Conservation (phyloP, 2,113 vertebrate genomes). For the Camelus dromedarius region DNA sequence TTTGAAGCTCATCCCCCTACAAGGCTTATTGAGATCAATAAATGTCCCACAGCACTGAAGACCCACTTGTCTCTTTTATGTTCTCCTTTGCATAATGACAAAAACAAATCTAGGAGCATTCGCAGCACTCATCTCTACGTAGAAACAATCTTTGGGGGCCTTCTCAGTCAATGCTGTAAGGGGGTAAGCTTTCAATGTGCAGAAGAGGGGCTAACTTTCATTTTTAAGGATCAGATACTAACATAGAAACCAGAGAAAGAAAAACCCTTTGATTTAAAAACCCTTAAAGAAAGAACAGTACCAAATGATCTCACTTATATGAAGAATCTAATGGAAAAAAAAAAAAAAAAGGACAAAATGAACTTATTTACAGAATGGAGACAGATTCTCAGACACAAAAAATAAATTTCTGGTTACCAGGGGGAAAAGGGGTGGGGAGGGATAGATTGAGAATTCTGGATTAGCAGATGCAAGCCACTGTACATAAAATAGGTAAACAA, state of each 20-base stretch:
- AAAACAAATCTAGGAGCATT: constrained; percentile 65
- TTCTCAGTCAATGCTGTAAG: not conserved
- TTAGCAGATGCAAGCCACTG: no score
- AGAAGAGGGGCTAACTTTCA: not conserved
- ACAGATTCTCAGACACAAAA: no score
- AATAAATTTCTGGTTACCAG: no score
- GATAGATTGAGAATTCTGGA: no score
- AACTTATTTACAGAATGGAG: no score
- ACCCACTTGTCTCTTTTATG: constrained; percentile 60
- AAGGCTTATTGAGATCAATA: constrained; percentile 73
- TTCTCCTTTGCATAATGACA: constrained; percentile 67
- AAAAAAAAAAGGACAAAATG: no score
- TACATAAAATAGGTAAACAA: no score
- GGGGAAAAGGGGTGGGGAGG: no score
- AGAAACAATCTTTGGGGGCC: not conserved
- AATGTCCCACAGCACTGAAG: constrained; percentile 32
- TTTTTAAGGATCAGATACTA: constrained; percentile 6
- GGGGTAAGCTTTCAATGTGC: not conserved
- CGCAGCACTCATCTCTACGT: constrained; percentile 14
- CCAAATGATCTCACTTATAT: no score
- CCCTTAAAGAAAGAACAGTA: not conserved
- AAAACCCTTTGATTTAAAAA: not conserved
- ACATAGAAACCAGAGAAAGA: not conserved
- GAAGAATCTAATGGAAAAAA: no score
- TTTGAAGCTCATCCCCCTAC: constrained; percentile 63